phyloP scores from a whole-genome alignment of 2,113 vertebrate species.

The Ammodramus savannarum region DNA sequence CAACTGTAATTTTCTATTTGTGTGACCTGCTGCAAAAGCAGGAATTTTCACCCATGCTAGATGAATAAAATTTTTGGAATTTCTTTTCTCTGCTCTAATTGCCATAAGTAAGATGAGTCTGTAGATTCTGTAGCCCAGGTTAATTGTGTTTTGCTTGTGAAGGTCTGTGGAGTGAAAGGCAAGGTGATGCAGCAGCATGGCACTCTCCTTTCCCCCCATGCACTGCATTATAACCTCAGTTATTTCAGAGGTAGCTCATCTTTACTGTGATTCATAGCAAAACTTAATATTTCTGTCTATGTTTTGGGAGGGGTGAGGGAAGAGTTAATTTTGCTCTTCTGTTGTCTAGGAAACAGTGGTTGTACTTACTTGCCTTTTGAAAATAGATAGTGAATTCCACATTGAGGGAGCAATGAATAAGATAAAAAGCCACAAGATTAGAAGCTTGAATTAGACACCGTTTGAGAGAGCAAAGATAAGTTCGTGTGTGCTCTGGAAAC shows the following conservation, averaged over 20 bases:
- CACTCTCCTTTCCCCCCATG: background rate
- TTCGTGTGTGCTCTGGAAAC: background rate
- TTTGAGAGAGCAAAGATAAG: slow-evolving; percentile 40
- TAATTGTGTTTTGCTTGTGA: background rate
- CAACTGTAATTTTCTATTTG: background rate
- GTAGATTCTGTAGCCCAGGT: background rate
- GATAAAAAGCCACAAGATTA: slow-evolving; percentile 52
- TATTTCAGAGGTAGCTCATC: background rate
- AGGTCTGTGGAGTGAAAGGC: background rate
- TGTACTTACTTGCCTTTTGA: slow-evolving; percentile 46
- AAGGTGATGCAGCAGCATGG: fast-evolving
- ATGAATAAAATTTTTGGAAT: background rate
- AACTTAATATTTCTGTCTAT: background rate
- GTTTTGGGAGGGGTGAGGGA: background rate
- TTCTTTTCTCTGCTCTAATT: background rate
- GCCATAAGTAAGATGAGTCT: background rate
- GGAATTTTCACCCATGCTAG: background rate
- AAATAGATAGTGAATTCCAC: slow-evolving; percentile 52
- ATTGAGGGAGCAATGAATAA: slow-evolving; percentile 40
- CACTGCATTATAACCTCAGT: background rate
- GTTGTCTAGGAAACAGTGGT: slow-evolving; percentile 60
- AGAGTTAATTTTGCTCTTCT: slow-evolving; percentile 57
- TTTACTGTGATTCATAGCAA: background rate
- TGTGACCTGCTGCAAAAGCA: background rate
- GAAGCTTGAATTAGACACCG: slow-evolving; percentile 34